Conservation (phyloP, 2,888 invertebrate species). For the Maniola hyperantus region DNA sequence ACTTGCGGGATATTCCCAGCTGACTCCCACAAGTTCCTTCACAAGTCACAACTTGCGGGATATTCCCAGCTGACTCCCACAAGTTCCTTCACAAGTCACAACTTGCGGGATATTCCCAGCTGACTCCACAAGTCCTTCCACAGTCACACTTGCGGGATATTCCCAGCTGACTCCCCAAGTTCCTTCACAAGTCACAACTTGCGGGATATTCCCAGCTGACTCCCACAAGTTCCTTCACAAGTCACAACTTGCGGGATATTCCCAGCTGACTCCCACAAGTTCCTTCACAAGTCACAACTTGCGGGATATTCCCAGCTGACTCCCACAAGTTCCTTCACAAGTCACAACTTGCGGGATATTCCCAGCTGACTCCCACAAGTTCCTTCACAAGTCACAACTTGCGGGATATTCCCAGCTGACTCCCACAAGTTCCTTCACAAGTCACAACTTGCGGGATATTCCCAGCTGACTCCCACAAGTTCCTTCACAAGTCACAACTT, state of each 20-base stretch:
- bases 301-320: not conserved
- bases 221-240: too few relatives aligned
- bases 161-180: not conserved
- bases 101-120: slow-evolving; percentile 4
- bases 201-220: not conserved
- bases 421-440: too few relatives aligned
- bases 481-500: slow-evolving; percentile 3
- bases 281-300: slow-evolving; percentile 3
- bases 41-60: not conserved
- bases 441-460: slow-evolving; percentile 3
- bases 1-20: slow-evolving; percentile 4
- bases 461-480: not conserved
- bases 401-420: not conserved
- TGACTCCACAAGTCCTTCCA: too few relatives aligned
- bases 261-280: not conserved
- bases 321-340: too few relatives aligned
- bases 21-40: too few relatives aligned
- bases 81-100: too few relatives aligned
- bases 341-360: slow-evolving; percentile 3
- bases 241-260: slow-evolving; percentile 3
- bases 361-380: not conserved
- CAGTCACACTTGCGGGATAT: slow-evolving; percentile 3
- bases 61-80: not conserved
- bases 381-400: slow-evolving; percentile 3
- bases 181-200: slow-evolving; percentile 3